Percentiles rank a stretch among this genome's conserved stretches.
Conservation (phyloP, 2,797 vertebrate species). For the Clamator glandarius region DNA sequence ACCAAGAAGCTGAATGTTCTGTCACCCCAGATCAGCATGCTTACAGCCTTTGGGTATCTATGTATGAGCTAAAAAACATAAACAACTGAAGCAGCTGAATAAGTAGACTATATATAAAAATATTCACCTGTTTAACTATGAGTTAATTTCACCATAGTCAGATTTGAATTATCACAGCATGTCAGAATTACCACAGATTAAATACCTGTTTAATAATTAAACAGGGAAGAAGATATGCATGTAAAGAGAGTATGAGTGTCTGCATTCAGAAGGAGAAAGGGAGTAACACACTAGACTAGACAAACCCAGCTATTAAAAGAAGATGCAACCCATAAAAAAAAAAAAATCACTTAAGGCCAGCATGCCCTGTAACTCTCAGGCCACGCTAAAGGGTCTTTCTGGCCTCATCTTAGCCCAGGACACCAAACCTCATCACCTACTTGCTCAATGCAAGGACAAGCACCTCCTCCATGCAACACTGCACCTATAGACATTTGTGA, state of each 20-base stretch:
- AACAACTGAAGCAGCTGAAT: background rate
- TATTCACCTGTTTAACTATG: background rate
- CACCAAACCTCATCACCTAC: background rate
- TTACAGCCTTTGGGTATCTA: background rate
- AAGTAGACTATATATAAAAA: background rate
- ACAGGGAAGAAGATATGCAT: background rate
- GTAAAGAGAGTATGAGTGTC: background rate
- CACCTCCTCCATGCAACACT: background rate
- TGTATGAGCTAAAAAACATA: background rate
- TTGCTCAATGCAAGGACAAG: background rate
- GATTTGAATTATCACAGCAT: background rate
- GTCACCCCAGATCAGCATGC: background rate
- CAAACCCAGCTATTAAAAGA: background rate
- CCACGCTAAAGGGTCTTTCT: background rate
- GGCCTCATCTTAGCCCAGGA: background rate
- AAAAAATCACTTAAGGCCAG: background rate
- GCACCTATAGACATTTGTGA: background rate
- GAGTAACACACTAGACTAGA: background rate
- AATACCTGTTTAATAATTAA: background rate
- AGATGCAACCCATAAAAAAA: background rate
- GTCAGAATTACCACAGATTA: background rate
- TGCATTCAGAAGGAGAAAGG: background rate
- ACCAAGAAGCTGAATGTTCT: background rate
- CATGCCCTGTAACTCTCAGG: background rate
- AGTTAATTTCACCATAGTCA: background rate